phyloP scores from a whole-genome alignment of 2,888 invertebrate species.

The Dicranocentrus wangi region DNA sequence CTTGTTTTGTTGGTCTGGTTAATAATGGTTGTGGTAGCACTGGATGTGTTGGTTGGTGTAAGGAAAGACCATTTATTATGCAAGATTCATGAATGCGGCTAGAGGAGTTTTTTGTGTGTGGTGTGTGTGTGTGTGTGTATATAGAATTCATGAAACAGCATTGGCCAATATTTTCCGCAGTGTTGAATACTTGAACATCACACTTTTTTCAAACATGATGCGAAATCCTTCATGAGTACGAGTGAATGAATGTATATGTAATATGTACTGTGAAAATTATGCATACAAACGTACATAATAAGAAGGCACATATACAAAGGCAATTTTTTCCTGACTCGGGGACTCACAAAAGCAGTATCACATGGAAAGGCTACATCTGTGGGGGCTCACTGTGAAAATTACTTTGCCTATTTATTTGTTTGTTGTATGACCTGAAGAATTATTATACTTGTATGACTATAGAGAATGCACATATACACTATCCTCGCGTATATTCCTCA shows the following conservation, averaged over 20 bases:
- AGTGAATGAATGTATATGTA: slow-evolving; percentile 27
- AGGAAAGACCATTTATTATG: slow-evolving; percentile 60
- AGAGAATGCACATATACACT: neutral
- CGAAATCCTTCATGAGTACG: slow-evolving; percentile 43
- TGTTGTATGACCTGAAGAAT: slow-evolving; percentile 12
- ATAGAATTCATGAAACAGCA: slow-evolving; percentile 37
- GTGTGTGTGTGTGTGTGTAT: neutral
- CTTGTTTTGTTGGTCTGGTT: slow-evolving; percentile 40
- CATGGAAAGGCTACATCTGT: no score
- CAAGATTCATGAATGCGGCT: slow-evolving; percentile 64
- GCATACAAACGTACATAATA: slow-evolving; percentile 24
- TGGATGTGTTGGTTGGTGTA: slow-evolving; percentile 48
- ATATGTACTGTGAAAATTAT: slow-evolving; percentile 19
- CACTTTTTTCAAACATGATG: slow-evolving; percentile 43
- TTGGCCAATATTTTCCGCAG: slow-evolving; percentile 63
- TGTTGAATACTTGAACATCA: slow-evolving; percentile 60
- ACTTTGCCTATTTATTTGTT: slow-evolving; percentile 17
- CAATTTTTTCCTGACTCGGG: neutral
- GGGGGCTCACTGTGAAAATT: no score
- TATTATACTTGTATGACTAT: no score
- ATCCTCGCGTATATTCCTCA: neutral
- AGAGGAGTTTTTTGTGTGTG: neutral
- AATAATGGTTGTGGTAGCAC: slow-evolving; percentile 33
- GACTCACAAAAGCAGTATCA: no score
- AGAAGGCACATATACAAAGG: neutral